Conservation (phyloP, 2,797 vertebrate species). For the Cynodonichthys magdalenae region DNA sequence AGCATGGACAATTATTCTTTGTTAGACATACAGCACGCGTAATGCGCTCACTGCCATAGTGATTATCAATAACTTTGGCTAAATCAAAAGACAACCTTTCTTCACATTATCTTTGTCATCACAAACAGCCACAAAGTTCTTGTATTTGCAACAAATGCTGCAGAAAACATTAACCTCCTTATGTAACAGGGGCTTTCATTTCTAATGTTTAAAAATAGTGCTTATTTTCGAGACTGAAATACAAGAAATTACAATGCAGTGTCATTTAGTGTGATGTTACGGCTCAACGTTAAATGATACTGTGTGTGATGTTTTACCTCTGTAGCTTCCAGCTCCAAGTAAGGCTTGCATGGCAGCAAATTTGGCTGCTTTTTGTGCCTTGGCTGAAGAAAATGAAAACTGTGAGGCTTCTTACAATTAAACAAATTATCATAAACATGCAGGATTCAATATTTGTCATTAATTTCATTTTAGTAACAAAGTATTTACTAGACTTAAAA, state of each 20-base stretch:
- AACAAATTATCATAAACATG: too few relatives aligned
- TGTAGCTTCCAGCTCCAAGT: constrained; percentile 75
- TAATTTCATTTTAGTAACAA: too few relatives aligned
- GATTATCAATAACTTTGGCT: background rate
- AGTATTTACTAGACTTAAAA: too few relatives aligned
- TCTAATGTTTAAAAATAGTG: background rate
- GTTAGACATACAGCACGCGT: background rate
- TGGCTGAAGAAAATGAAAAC: constrained; percentile 60
- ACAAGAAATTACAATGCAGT: background rate
- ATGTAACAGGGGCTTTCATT: background rate
- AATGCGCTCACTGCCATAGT: background rate
- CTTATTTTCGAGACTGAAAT: background rate
- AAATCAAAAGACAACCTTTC: background rate
- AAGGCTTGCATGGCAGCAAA: constrained; percentile 78
- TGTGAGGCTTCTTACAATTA: background rate
- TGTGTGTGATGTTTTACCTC: constrained; percentile 67
- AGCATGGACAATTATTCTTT: constrained; percentile 11
- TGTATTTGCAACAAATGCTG: constrained; percentile 8
- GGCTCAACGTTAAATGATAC: background rate
- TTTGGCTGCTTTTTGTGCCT: constrained; percentile 81
- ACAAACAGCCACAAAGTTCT: constrained; percentile 12
- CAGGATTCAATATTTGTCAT: too few relatives aligned
- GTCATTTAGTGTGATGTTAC: background rate
- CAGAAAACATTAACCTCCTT: background rate
- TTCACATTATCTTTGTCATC: background rate